A percentile compares a stretch with the other conserved stretches of the same genome.
These are phyloP conservation scores for Pocota personata DNA, from an alignment of 2,888 invertebrate species.

Conservation along the genomic window DNA sequence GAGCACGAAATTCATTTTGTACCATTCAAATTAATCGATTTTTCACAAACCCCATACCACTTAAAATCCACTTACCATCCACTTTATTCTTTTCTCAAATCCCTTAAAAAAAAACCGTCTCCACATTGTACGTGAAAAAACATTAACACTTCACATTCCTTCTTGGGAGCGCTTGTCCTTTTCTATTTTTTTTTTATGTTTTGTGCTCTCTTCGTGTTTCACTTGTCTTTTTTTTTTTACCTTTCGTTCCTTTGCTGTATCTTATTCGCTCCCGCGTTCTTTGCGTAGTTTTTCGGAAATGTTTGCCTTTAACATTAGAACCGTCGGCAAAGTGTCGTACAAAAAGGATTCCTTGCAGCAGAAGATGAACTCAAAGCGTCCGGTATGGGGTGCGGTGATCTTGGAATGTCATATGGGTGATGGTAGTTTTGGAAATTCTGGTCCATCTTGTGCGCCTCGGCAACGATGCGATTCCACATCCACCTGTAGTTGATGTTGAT, in stretches of 20 bases:
- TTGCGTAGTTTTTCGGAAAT: conserved; percentile 7
- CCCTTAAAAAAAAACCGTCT: background rate
- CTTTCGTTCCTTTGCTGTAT: background rate
- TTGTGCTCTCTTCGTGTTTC: background rate
- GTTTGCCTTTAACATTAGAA: conserved; percentile 50
- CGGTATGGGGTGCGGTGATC: conserved; percentile 20
- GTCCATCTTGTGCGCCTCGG: conserved; percentile 43
- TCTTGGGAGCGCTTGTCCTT: background rate
- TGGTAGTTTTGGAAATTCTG: conserved; percentile 38
- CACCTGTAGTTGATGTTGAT: conserved; percentile 68
- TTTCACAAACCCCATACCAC: conserved; percentile 1
- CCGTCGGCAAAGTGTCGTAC: conserved; percentile 9
- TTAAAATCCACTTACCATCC: conserved; percentile 1
- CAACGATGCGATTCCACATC: conserved; percentile 39
- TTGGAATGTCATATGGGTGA: conserved; percentile 35
- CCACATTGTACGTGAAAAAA: background rate
- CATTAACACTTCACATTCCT: background rate
- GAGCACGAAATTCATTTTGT: conserved; percentile 22
- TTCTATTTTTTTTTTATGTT: conserved; percentile 3
- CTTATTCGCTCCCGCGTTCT: background rate
- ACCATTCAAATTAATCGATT: conserved; percentile 58
- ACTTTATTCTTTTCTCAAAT: background rate
- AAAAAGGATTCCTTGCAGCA: conserved; percentile 19
- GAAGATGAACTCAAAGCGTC: background rate
- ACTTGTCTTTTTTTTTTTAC: background rate